phyloP scores from a whole-genome alignment of 2,888 invertebrate species.

The Thelaira solivaga region DNA sequence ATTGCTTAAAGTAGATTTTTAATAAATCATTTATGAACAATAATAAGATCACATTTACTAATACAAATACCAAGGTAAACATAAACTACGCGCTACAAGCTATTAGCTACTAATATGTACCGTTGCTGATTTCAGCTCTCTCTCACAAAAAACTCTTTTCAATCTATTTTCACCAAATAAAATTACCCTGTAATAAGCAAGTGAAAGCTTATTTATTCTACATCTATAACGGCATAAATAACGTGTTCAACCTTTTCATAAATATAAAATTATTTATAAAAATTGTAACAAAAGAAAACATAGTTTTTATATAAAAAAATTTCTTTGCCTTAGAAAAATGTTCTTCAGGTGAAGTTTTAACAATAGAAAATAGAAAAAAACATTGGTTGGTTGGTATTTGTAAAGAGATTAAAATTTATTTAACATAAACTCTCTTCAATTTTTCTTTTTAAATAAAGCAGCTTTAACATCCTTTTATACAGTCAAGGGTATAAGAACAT shows the following conservation, averaged over 20 bases:
- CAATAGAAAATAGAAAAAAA: no score
- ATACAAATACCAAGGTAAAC: slow-evolving; percentile 3
- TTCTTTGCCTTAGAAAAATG: slow-evolving; percentile 51
- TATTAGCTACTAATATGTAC: no score
- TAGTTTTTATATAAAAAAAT: no score
- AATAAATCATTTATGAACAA: slow-evolving; percentile 57
- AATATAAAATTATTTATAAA: slow-evolving; percentile 40
- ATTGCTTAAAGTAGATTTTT: slow-evolving; percentile 58
- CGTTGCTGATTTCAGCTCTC: no score
- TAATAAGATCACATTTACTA: slow-evolving; percentile 23
- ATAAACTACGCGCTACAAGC: no score
- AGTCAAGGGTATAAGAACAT: neutral
- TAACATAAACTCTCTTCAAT: neutral
- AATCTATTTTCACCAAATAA: no score
- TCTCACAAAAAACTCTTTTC: no score
- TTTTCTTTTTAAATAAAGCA: neutral
- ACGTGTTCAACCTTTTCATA: no score
- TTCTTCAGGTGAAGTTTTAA: neutral
- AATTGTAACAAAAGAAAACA: no score
- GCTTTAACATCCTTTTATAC: neutral
- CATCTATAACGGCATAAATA: no score
- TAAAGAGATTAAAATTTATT: slow-evolving; percentile 1
- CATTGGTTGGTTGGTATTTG: neutral
- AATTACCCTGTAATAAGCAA: no score
- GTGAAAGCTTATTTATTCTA: no score